Evolutionary conservation across 1,140 invertebrate genomes (phyloP), one percentile per base, ranked within the genome.

Genomic region (Magallana gigas): DNA sequence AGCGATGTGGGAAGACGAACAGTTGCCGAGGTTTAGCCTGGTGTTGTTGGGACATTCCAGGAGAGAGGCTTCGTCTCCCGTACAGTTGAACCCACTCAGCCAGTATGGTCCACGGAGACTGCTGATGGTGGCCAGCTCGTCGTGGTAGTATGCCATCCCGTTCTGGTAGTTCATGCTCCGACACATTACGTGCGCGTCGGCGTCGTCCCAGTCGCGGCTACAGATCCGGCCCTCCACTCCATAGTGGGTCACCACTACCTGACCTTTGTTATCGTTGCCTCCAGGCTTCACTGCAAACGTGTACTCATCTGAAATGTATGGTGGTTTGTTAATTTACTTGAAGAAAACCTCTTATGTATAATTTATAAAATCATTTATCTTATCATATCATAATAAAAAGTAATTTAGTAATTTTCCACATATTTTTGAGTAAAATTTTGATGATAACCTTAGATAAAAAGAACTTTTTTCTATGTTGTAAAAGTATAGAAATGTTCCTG

Each of bases 171-270:
- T 83, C 9, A 86, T 59, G 9, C 60, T 86, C 68, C 87, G 88
- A 88, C 93, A 94, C 29, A 91, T 90, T 0, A 94, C 92, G 14
- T 83, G 68, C 8, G 93, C 93, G 80, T 94, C 93, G 29, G 71
- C 84, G 84, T 94, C 93, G 80, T 91, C 91, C 93, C 93, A 94
- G 16, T 89, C 87, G 6, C 59, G 56, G 18, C 89, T 88, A 88
- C 93, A 94, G 14, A 94, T 92, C 12, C 92, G 88, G 23, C 93
- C 93, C 9, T 88, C 84, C 0, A 91, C 83, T 11, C 91, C 92
- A n/a, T 91, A 90, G 83, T 92, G 90, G 14, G 83, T 90, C 1
- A 94, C 93, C 8, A 71, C 29, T 11, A 94, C 86, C 48, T 87
- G 88, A n/a, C 93, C 93, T 87, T 71, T 87, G 88, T 64, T 89